Conservation (phyloP, 2,113 vertebrate genomes). For the Syngnathus scovelli region DNA sequence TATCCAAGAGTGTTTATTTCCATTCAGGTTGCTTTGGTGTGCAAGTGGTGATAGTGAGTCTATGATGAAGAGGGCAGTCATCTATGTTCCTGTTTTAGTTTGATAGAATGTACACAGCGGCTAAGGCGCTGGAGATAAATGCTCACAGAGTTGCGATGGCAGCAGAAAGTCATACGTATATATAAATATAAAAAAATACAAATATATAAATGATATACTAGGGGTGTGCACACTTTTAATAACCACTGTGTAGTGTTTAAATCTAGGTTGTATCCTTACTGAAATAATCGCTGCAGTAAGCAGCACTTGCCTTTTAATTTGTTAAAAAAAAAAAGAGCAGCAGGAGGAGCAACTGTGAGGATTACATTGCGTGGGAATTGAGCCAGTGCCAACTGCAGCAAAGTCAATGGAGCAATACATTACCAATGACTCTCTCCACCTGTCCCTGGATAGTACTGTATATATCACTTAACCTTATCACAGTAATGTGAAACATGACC, state of each 20-base stretch:
- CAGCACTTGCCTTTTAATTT: background rate
- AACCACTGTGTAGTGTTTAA: too few relatives aligned
- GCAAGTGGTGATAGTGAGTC: constrained; percentile 7
- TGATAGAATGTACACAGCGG: constrained; percentile 42
- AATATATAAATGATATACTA: too few relatives aligned
- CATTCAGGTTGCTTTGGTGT: constrained; percentile 10
- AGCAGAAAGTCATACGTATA: constrained; percentile 6
- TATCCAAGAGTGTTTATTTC: constrained; percentile 22
- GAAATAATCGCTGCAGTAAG: too few relatives aligned
- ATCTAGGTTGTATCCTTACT: too few relatives aligned
- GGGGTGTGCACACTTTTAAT: too few relatives aligned
- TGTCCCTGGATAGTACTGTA: background rate
- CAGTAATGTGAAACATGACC: background rate
- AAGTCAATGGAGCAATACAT: background rate
- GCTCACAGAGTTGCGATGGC: constrained; percentile 23
- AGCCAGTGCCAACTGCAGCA: background rate
- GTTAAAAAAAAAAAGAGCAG: background rate
- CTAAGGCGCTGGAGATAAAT: constrained; percentile 27
- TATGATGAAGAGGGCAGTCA: constrained; percentile 7
- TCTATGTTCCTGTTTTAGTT: constrained; percentile 46
- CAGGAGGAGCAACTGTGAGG: background rate
- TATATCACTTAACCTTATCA: background rate
- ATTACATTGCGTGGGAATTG: background rate
- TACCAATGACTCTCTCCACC: background rate
- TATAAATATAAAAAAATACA: too few relatives aligned